Percentiles rank a stretch among this genome's conserved stretches.
Evolutionary conservation across 2,113 vertebrate genomes (phyloP).

Genomic region (Vidua macroura): DNA sequence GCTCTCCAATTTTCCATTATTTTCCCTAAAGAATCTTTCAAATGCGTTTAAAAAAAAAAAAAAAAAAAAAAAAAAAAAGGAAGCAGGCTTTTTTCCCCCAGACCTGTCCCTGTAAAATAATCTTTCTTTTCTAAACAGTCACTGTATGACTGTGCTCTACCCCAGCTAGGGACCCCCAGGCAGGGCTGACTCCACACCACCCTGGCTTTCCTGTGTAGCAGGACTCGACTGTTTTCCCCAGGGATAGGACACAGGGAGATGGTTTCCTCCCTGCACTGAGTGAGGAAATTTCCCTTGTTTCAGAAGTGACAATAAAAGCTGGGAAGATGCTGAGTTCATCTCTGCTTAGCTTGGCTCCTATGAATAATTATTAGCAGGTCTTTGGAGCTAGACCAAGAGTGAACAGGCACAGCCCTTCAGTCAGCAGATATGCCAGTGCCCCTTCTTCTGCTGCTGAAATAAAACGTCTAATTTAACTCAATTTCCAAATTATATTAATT

Average conservation of each 20-base stretch:
- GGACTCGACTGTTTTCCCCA: background rate
- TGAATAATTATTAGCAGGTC: background rate
- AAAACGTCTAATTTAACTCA: background rate
- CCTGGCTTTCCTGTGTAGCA: background rate
- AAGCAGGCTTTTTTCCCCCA: background rate
- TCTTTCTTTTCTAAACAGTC: background rate
- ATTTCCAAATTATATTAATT: slow-evolving; percentile 40
- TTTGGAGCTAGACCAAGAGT: background rate
- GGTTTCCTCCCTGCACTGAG: rapidly evolving
- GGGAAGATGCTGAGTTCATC: background rate
- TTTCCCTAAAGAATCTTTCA: background rate
- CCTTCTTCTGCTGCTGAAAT: background rate
- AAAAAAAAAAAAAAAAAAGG: no score
- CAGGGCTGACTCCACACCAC: background rate
- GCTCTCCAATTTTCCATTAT: background rate
- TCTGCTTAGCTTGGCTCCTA: background rate
- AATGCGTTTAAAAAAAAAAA: background rate
- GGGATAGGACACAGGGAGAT: background rate
- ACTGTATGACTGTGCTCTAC: rapidly evolving
- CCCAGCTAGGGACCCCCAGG: background rate
- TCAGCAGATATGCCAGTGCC: background rate
- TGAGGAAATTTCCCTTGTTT: background rate
- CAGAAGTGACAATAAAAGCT: background rate
- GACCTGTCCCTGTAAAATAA: background rate
- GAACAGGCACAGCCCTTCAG: background rate